phyloP scores from a whole-genome alignment of 2,888 invertebrate species.

The Cheilosia scutellata region DNA sequence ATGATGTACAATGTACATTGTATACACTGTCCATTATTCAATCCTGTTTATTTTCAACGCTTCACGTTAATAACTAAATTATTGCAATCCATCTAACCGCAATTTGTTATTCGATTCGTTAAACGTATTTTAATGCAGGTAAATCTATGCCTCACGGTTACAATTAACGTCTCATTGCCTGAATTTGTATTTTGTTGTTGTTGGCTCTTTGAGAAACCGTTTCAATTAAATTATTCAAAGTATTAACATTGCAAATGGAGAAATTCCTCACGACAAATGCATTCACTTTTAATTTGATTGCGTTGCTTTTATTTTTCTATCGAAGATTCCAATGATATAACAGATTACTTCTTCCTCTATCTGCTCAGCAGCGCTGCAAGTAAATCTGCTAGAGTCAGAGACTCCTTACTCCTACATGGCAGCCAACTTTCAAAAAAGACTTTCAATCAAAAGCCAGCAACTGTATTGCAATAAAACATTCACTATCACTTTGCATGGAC shows the following conservation, averaged over 20 bases:
- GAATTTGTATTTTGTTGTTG: background rate
- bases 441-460: slow-evolving; percentile 63
- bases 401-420: slow-evolving; percentile 53
- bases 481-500: slow-evolving; percentile 75
- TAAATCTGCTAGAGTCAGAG: background rate
- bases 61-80: too few relatives aligned
- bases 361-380: slow-evolving; percentile 25
- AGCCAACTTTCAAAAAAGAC: slow-evolving; percentile 63
- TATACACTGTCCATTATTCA: too few relatives aligned
- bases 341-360: slow-evolving; percentile 61
- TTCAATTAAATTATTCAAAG: slow-evolving; percentile 53
- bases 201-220: background rate
- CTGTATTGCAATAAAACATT: slow-evolving; percentile 67
- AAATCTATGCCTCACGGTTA: slow-evolving; percentile 56
- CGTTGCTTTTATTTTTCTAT: slow-evolving; percentile 1
- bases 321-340: slow-evolving; percentile 71
- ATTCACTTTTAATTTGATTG: slow-evolving; percentile 61
- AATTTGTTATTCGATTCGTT: slow-evolving; percentile 14
- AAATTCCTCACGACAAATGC: slow-evolving; percentile 69
- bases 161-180: background rate
- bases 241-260: slow-evolving; percentile 33
- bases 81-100: background rate
- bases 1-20: too few relatives aligned
- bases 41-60: too few relatives aligned
- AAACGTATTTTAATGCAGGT: slow-evolving; percentile 8